Conservation (phyloP, 2,113 vertebrate genomes). For the Peromyscus leucopus region DNA sequence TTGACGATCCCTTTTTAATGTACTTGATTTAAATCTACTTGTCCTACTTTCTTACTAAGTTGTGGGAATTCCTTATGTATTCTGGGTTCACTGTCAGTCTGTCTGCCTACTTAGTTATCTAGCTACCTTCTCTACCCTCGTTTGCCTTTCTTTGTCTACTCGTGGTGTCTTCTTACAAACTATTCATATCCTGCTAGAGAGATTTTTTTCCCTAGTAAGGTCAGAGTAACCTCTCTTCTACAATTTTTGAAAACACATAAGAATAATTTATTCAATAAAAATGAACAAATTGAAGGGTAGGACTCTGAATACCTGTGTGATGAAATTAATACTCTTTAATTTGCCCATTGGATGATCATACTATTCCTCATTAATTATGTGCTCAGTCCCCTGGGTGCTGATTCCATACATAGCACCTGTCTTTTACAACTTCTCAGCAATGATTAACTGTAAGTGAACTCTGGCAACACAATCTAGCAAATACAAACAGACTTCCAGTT, state of each 20-base stretch:
- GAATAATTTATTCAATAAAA: neutral
- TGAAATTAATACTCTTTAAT: neutral
- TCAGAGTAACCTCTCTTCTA: neutral
- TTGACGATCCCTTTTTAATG: neutral
- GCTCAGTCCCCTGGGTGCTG: neutral
- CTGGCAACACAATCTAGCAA: neutral
- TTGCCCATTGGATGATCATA: neutral
- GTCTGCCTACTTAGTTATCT: neutral
- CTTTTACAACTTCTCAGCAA: neutral
- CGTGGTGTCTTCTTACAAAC: neutral
- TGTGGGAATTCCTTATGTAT: neutral
- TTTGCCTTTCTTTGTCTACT: neutral
- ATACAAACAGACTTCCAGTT: neutral
- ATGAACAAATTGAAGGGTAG: neutral
- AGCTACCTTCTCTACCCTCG: neutral
- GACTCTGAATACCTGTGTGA: neutral
- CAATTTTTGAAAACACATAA: neutral
- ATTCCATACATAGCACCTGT: neutral
- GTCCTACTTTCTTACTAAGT: neutral
- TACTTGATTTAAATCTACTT: neutral
- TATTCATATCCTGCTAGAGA: neutral
- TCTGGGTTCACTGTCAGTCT: neutral
- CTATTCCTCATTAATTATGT: neutral
- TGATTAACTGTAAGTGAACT: neutral
- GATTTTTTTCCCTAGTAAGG: neutral